These are phyloP conservation scores for Etia nguti DNA, from an alignment of 2,113 vertebrate species.

Conservation along the genomic window DNA sequence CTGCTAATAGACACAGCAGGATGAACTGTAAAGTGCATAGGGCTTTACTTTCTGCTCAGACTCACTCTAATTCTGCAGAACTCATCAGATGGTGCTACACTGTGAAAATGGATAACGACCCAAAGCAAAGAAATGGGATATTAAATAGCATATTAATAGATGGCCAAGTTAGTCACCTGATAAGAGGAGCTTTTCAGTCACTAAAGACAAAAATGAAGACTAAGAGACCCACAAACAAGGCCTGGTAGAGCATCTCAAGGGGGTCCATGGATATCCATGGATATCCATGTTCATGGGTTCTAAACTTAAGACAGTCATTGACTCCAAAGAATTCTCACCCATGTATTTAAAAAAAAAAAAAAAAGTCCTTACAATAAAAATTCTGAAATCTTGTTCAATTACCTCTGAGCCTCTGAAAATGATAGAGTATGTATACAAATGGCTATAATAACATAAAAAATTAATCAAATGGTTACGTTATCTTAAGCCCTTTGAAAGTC, in stretches of 20 bases:
- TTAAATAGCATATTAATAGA: not conserved
- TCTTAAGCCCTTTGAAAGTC: too few species aligned
- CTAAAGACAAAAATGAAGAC: not conserved
- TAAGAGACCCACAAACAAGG: not conserved
- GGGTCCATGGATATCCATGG: not conserved
- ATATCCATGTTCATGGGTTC: not conserved
- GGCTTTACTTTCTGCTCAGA: not conserved
- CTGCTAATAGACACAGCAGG: not conserved
- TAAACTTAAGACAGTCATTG: not conserved
- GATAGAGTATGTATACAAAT: too few species aligned
- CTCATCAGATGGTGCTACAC: not conserved
- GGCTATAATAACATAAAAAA: too few species aligned
- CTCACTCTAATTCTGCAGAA: not conserved
- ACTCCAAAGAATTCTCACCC: not conserved
- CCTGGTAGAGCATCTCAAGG: not conserved
- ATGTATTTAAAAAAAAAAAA: too few species aligned
- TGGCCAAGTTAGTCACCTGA: not conserved
- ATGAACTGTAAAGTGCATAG: not conserved
- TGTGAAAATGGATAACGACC: not conserved
- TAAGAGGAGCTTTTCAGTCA: not conserved
- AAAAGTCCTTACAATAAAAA: too few species aligned
- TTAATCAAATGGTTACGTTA: too few species aligned
- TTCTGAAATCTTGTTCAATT: too few species aligned
- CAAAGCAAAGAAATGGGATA: not conserved
- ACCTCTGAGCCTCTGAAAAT: too few species aligned